Percentiles rank a stretch among this genome's conserved stretches.
These are phyloP conservation scores for Carassius gibelio DNA, from an alignment of 2,113 vertebrate species.

Conservation along the genomic window DNA sequence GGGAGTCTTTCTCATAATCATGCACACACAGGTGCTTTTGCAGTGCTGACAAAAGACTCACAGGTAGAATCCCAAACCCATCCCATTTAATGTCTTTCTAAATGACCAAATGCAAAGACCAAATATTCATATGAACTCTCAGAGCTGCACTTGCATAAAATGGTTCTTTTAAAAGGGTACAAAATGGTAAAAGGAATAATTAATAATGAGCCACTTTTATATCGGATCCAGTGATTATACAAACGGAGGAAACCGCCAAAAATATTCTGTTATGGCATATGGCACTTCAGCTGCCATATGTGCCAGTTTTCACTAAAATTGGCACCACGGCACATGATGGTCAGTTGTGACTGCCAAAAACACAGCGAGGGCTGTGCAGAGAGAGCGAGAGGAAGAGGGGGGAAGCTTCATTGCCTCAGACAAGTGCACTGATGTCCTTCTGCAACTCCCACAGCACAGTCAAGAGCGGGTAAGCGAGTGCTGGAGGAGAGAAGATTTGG, in stretches of 20 bases:
- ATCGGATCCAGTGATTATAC: constrained; percentile 81
- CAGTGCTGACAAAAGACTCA: neutral
- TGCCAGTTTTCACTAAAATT: constrained; percentile 98
- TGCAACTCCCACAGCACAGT: constrained; percentile 56
- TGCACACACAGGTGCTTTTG: neutral
- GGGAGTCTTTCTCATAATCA: neutral
- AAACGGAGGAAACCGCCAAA: constrained; percentile 92
- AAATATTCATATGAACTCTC: constrained; percentile 65
- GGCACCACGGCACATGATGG: constrained; percentile 92
- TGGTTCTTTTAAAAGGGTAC: constrained; percentile 56
- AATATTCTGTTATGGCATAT: constrained; percentile 96
- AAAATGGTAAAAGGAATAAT: constrained; percentile 72
- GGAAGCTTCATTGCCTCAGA: constrained; percentile 88
- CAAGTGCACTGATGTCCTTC: constrained; percentile 71
- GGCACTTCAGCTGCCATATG: constrained; percentile 99
- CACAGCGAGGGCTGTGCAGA: constrained; percentile 84
- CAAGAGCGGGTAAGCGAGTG: constrained; percentile 47
- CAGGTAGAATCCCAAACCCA: neutral
- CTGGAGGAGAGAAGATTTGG: constrained; percentile 44
- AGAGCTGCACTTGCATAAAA: constrained; percentile 62
- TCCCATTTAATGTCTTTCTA: constrained; percentile 45
- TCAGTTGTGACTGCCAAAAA: constrained; percentile 98
- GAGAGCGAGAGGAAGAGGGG: constrained; percentile 57
- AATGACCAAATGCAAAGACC: constrained; percentile 46
- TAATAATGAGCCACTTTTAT: constrained; percentile 82